Base-by-base conservation (phyloP, 2,888 invertebrate species). In the Lucinisca nassula region DNA sequence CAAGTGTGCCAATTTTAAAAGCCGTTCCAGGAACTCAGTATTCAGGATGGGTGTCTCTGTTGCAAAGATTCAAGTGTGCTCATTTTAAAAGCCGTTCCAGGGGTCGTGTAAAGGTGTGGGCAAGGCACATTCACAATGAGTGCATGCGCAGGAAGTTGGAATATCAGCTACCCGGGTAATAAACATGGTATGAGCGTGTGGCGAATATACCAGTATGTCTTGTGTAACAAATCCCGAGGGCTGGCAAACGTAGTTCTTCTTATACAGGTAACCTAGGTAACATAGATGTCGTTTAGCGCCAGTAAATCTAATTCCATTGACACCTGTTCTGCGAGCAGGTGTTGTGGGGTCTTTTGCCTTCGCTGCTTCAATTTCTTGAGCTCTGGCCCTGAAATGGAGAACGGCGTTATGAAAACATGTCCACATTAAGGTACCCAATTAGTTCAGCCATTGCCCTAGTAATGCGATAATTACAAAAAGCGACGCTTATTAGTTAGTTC, bases 101-200 rank as follows among this genome's bases (percentile, higher is more conserved):
- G 38, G 38, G 10, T 24, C n/a, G 17, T 72, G 32, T 12, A 35
- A 24, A 10, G 37, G 17, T 10, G 17, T 24, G 14, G 38, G 21
- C 0, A 30, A n/a, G 27, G 12, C 24, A 24, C 77, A 72, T 27
- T 37, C 35, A 75, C 88, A 88, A 32, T 55, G 40, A 0, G 85
- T 45, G 49, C 88, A 88, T 21, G 80, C 51, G 49, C 88, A 88
- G 17, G 85, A 76, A 1, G 88, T 88, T 1, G 88, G 83, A 0
- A 88, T 80, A 37, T 88, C 80, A 0, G 70, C 58, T 2, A 88
- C 55, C 24, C 37, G 58, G 0, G 72, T 61, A 6, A 27, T 61
- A 61, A 88, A 88, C 10, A 88, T 74, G 24, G 8, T 73, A 30
- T 85, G 24, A 14, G 80, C 82, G 67, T 88, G 85, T 17, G 55